Percentiles rank a stretch among this genome's conserved stretches.
Conservation (phyloP, 2,113 vertebrate species). For the Mugil cephalus region DNA sequence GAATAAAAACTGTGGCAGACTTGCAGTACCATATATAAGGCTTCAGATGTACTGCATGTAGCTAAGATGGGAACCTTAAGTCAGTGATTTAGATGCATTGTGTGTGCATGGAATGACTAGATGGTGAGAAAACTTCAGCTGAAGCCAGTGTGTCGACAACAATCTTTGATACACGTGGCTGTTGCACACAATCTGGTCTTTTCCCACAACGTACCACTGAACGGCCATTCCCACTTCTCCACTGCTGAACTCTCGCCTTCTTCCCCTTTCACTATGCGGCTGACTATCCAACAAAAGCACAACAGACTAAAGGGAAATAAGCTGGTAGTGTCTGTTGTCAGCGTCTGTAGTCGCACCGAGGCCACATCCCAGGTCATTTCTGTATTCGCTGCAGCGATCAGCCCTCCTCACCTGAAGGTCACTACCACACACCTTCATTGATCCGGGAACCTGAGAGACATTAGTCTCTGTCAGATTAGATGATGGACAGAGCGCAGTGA, state of each 20-base stretch:
- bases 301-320: too few relatives aligned
- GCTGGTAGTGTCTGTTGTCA: background rate
- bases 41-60: background rate
- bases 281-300: too few relatives aligned
- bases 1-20: background rate
- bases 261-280: too few relatives aligned
- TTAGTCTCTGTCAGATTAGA: slow-evolving; percentile 45
- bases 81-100: background rate
- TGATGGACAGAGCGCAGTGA: background rate
- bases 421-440: slow-evolving; percentile 34
- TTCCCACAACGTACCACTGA: background rate
- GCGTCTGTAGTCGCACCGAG: background rate
- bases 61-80: background rate
- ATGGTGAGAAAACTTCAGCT: too few relatives aligned
- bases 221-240: too few relatives aligned
- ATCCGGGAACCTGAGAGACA: slow-evolving; percentile 45
- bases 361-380: slow-evolving; percentile 1
- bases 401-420: slow-evolving; percentile 44
- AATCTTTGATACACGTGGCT: background rate
- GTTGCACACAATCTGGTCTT: background rate
- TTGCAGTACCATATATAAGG: background rate
- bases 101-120: background rate
- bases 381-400: slow-evolving; percentile 45
- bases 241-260: too few relatives aligned
- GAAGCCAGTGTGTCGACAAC: background rate